A percentile compares a stretch with the other conserved stretches of the same genome.
Conservation (phyloP, 2,888 invertebrate genomes). For the Epirrita christyi region DNA sequence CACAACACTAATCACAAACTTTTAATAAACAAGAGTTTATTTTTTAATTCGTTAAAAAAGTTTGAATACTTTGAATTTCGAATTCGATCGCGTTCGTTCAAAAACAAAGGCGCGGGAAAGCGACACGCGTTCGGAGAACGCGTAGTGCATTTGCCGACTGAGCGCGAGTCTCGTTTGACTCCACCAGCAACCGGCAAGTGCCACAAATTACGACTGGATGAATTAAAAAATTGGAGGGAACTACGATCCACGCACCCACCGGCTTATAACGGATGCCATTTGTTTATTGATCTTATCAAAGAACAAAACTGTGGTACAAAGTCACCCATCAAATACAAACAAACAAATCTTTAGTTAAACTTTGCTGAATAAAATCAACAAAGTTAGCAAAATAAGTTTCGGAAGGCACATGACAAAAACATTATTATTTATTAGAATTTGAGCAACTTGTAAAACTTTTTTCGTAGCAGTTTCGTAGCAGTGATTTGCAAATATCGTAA, state of each 20-base stretch:
- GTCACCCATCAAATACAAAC: constrained; percentile 26
- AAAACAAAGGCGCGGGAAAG: constrained; percentile 50
- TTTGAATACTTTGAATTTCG: constrained; percentile 33
- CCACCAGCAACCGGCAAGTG: constrained; percentile 37
- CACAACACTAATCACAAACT: constrained; percentile 30
- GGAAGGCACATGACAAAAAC: constrained; percentile 1
- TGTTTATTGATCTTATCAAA: constrained; percentile 48
- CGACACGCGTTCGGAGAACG: constrained; percentile 51
- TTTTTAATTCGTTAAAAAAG: constrained; percentile 17
- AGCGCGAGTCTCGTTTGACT: constrained; percentile 28
- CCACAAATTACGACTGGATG: constrained; percentile 28
- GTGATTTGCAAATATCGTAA: constrained; percentile 26
- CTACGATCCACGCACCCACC: constrained; percentile 46
- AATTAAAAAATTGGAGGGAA: constrained; percentile 51
- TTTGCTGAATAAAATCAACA: constrained; percentile 14
- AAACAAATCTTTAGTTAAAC: constrained; percentile 19
- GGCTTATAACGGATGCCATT: constrained; percentile 50
- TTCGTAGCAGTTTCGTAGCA: constrained; percentile 30
- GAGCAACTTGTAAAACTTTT: not conserved
- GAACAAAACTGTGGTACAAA: constrained; percentile 28
- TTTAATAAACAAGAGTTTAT: not conserved
- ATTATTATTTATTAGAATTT: not conserved
- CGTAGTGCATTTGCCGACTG: constrained; percentile 60
- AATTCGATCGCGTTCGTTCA: constrained; percentile 54
- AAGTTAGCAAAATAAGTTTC: constrained; percentile 6